A percentile compares a stretch with the other conserved stretches of the same genome.
Conservation (phyloP, 2,888 invertebrate species). For the Molanna angustata region DNA sequence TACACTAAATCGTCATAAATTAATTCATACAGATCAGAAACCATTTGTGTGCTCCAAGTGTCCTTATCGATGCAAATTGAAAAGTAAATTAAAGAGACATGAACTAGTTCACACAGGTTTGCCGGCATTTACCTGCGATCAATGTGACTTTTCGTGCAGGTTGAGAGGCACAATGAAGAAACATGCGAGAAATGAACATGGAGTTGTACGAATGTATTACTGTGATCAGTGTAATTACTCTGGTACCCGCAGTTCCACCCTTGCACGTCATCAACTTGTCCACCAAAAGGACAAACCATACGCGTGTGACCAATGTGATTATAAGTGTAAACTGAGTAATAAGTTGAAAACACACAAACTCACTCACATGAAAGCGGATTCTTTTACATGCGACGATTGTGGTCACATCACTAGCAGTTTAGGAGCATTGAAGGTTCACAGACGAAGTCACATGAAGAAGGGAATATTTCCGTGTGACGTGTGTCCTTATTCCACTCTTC, state of each 20-base stretch:
- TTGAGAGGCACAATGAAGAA: conserved; percentile 11
- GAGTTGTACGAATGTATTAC: neutral
- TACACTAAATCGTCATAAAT: conserved; percentile 17
- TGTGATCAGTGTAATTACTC: conserved; percentile 17
- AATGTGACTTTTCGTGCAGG: conserved; percentile 9
- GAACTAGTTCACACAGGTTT: conserved; percentile 6
- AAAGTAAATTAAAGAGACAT: conserved; percentile 14
- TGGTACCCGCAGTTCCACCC: conserved; percentile 11
- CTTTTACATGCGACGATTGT: conserved; percentile 18
- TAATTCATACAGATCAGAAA: conserved; percentile 15
- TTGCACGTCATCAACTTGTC: conserved; percentile 8
- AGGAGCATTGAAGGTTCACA: conserved; percentile 18
- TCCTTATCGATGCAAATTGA: conserved; percentile 15
- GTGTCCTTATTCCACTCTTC: conserved; percentile 10
- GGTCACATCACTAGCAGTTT: conserved; percentile 4
- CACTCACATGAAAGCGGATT: conserved; percentile 1
- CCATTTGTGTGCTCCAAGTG: conserved; percentile 14
- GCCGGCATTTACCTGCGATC: conserved; percentile 3
- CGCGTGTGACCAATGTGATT: conserved; percentile 16
- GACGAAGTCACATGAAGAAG: conserved; percentile 10
- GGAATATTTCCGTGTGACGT: conserved; percentile 13
- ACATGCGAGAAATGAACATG: conserved; percentile 8
- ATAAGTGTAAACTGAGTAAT: conserved; percentile 16
- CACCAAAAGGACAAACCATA: conserved; percentile 19
- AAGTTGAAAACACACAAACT: conserved; percentile 18